Percentiles rank a stretch among this genome's conserved stretches.
phyloP scores from a whole-genome alignment of 2,888 invertebrate genomes.

The Eremobia ochroleuca region DNA sequence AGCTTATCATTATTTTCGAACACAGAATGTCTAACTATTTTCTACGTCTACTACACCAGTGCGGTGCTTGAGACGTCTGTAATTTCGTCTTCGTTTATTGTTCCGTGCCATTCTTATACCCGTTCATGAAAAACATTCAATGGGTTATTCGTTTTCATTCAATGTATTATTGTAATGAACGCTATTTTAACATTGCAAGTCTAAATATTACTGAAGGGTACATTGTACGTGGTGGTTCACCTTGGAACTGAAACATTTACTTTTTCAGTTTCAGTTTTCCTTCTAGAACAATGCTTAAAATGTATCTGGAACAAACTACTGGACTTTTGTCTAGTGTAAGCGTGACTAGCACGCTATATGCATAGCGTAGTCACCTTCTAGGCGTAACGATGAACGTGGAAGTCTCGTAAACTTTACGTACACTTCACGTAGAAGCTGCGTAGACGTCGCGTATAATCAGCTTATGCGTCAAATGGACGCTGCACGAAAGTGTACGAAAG shows the following conservation, averaged over 20 bases:
- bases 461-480: not conserved
- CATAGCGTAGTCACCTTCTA: not conserved
- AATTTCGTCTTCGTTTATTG: conserved; percentile 48
- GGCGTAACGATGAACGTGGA: not conserved
- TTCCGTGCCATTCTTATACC: conserved; percentile 27
- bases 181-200: conserved; percentile 20
- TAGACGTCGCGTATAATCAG: not conserved
- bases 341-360: not conserved
- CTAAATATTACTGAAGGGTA: conserved; percentile 36
- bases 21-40: conserved; percentile 60
- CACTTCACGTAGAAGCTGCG: not conserved
- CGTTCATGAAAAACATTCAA: conserved; percentile 33
- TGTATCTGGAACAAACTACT: not conserved
- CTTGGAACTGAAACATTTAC: conserved; percentile 37
- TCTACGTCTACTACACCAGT: conserved; percentile 38
- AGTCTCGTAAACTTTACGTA: not conserved
- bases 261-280: conserved; percentile 36
- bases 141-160: conserved; percentile 41
- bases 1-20: conserved; percentile 68
- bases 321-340: not conserved
- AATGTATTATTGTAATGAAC: conserved; percentile 31
- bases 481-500: too few relatives aligned
- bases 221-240: conserved; percentile 20
- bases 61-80: conserved; percentile 35
- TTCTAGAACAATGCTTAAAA: conserved; percentile 3